Conservation (phyloP, 2,888 invertebrate genomes). For the Apodemia mormo region DNA sequence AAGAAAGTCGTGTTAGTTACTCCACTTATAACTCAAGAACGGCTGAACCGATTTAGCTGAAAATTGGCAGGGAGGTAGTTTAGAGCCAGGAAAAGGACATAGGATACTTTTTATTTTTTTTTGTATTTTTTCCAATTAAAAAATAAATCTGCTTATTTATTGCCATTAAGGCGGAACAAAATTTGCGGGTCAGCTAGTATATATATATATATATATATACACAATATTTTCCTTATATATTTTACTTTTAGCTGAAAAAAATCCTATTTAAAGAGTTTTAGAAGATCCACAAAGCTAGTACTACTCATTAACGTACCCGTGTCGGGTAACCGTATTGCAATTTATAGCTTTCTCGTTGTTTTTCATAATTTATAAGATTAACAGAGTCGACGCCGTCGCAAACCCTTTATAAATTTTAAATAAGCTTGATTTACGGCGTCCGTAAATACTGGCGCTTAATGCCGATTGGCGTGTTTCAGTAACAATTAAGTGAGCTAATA, state of each 20-base stretch:
- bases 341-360: constrained; percentile 66
- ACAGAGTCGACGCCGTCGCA: constrained; percentile 47
- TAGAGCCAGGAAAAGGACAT: too few relatives aligned
- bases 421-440: constrained; percentile 59
- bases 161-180: too few relatives aligned
- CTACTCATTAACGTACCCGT: constrained; percentile 38
- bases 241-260: background rate
- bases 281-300: constrained; percentile 19
- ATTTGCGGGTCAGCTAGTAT: too few relatives aligned
- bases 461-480: constrained; percentile 25
- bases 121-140: too few relatives aligned
- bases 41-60: too few relatives aligned
- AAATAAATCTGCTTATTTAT: too few relatives aligned
- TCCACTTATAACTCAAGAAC: too few relatives aligned
- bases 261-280: background rate
- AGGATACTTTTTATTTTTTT: too few relatives aligned
- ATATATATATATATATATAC: too few relatives aligned
- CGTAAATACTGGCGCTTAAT: constrained; percentile 51
- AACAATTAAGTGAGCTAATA: background rate
- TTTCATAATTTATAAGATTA: constrained; percentile 72
- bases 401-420: constrained; percentile 62
- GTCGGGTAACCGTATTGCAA: constrained; percentile 57
- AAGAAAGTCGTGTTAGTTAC: too few relatives aligned
- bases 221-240: too few relatives aligned
- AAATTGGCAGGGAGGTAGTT: too few relatives aligned